Percentiles rank a stretch among this genome's conserved stretches.
These are phyloP conservation scores for Cephus sareptanus DNA, from an alignment of 2,888 invertebrate genomes.

Conservation along the genomic window DNA sequence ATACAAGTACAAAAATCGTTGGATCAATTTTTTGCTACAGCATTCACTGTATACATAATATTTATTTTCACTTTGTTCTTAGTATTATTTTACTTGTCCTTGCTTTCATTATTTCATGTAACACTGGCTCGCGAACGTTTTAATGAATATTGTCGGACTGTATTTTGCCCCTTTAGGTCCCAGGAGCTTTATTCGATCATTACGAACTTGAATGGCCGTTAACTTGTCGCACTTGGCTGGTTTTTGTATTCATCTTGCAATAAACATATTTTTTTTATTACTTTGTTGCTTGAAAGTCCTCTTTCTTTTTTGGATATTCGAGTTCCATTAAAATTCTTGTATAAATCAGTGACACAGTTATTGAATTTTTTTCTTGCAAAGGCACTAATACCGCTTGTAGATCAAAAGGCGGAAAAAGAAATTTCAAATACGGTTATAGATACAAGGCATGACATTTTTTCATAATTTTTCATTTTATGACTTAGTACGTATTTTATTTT, in stretches of 20 bases:
- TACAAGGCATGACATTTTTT: not conserved
- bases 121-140: not conserved
- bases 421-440: not conserved
- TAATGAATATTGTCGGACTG: not conserved
- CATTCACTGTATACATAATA: not conserved
- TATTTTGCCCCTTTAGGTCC: slow-evolving; percentile 47
- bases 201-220: slow-evolving; percentile 51
- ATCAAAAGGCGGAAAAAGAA: not conserved
- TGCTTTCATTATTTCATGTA: not conserved
- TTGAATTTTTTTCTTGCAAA: not conserved
- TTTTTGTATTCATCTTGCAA: slow-evolving; percentile 35
- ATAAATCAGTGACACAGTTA: not conserved
- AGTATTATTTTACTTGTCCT: slow-evolving; percentile 3
- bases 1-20: not conserved
- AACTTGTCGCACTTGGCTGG: slow-evolving; percentile 39
- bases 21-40: not conserved
- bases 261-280: slow-evolving; percentile 40
- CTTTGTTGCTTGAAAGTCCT: slow-evolving; percentile 23
- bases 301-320: not conserved
- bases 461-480: not conserved
- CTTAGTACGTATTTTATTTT: not conserved
- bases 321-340: not conserved
- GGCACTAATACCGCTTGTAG: not conserved
- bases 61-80: not conserved
- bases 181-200: slow-evolving; percentile 54